Percentiles rank a stretch among this genome's conserved stretches.
phyloP scores from a whole-genome alignment of 2,113 vertebrate genomes.

The Pandion haliaetus region DNA sequence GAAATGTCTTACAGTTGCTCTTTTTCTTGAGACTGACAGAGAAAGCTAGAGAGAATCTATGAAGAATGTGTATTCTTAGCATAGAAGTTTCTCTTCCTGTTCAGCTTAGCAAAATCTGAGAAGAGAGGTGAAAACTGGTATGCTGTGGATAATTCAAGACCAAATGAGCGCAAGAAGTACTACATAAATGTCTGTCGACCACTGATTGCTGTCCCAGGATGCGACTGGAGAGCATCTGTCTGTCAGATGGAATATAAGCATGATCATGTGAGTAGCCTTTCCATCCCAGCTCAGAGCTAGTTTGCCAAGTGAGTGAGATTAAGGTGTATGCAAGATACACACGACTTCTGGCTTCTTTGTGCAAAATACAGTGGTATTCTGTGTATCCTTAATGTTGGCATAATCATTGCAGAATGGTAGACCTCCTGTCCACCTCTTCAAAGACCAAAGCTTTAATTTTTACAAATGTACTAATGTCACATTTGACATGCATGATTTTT shows the following conservation, averaged over 20 bases:
- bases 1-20: not conserved
- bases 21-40: not conserved
- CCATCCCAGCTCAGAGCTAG: not conserved
- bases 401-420: not conserved
- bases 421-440: not conserved
- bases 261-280: constrained; percentile 48
- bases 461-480: accelerated
- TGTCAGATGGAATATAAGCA: constrained; percentile 83
- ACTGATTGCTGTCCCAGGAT: constrained; percentile 80
- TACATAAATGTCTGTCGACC: constrained; percentile 93
- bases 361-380: not conserved
- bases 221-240: constrained; percentile 82
- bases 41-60: not conserved
- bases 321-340: not conserved
- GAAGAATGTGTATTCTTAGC: not conserved
- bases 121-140: constrained; percentile 82
- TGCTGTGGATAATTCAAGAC: constrained; percentile 73
- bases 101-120: constrained; percentile 83
- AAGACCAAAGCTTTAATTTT: not conserved
- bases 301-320: not conserved
- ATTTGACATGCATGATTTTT: not conserved
- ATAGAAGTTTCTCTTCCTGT: not conserved
- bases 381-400: not conserved
- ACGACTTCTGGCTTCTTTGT: not conserved
- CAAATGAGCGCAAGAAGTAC: constrained; percentile 76